phyloP scores from a whole-genome alignment of 2,113 vertebrate genomes.

The Calyptomena viridis region DNA sequence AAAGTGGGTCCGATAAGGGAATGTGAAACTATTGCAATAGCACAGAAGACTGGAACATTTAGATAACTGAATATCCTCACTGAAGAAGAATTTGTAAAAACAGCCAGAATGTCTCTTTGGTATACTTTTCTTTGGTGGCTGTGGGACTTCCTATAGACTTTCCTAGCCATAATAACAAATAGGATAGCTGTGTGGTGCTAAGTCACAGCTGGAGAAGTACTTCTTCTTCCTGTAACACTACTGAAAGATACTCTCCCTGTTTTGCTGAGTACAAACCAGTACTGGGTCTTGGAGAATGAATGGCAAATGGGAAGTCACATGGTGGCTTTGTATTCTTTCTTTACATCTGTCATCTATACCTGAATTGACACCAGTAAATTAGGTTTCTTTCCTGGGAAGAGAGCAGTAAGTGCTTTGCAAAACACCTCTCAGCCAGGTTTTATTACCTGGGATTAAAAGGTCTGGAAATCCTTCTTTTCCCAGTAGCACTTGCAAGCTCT shows the following conservation, averaged over 20 bases:
- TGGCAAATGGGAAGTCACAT: not conserved
- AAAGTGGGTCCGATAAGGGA: not conserved
- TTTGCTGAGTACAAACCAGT: not conserved
- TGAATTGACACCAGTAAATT: not conserved
- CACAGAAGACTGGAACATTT: rapidly evolving
- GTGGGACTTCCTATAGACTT: not conserved
- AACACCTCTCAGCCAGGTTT: not conserved
- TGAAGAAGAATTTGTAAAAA: not conserved
- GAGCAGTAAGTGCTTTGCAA: not conserved
- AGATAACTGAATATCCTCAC: not conserved
- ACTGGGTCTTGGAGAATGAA: not conserved
- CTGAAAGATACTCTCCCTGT: not conserved
- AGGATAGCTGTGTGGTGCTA: not conserved
- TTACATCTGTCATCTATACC: not conserved
- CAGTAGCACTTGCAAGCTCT: not conserved
- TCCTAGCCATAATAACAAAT: not conserved
- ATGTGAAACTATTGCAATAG: not conserved
- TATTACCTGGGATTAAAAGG: not conserved
- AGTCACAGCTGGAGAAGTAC: not conserved
- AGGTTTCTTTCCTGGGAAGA: not conserved
- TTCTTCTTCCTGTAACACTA: not conserved
- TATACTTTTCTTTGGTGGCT: not conserved
- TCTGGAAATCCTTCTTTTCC: not conserved
- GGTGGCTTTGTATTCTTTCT: not conserved
- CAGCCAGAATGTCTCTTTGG: not conserved